Evolutionary conservation across 92 coral and sea anemone genomes (phyloP).

Genomic region (Epizoanthus ramosus): DNA sequence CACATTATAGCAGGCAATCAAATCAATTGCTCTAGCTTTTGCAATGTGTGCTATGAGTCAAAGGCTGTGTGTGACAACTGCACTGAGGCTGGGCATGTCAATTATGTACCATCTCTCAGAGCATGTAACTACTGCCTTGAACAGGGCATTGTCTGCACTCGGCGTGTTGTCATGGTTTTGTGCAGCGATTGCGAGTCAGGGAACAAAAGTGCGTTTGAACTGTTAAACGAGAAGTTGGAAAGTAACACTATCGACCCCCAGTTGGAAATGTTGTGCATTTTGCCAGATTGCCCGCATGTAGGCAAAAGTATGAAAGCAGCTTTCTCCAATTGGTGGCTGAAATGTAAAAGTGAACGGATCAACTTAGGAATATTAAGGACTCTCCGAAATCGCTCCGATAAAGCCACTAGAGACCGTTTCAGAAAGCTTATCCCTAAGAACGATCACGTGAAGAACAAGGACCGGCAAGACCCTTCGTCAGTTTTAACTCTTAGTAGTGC

Average conservation of each 20-base stretch:
- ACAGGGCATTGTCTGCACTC: conserved; percentile 32
- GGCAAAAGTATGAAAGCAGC: conserved; percentile 66
- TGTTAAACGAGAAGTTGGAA: conserved; percentile 33
- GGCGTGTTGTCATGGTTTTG: conserved; percentile 54
- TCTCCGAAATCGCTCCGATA: conserved; percentile 55
- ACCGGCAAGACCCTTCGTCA: conserved; percentile 75
- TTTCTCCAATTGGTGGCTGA: too few relatives aligned
- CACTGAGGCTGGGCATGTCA: conserved; percentile 52
- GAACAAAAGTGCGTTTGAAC: conserved; percentile 53
- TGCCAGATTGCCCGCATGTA: conserved; percentile 69
- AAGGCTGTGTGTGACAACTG: conserved; percentile 51
- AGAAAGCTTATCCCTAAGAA: conserved; percentile 65
- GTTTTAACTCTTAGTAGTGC: conserved; percentile 51
- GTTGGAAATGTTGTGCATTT: too few relatives aligned
- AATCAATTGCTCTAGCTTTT: conserved; percentile 39
- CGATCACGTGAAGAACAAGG: conserved; percentile 74
- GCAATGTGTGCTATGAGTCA: conserved; percentile 43
- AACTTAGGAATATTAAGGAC: conserved; percentile 62
- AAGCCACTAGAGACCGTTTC: conserved; percentile 49
- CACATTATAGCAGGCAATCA: conserved; percentile 13
- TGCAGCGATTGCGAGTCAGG: conserved; percentile 58
- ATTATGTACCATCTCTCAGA: conserved; percentile 52
- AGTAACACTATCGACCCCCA: not conserved
- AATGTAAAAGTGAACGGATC: conserved; percentile 48
- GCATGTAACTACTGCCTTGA: conserved; percentile 50